Evolutionary conservation across 2,113 vertebrate species (phyloP).

Genomic region (Microtus richardsoni): DNA sequence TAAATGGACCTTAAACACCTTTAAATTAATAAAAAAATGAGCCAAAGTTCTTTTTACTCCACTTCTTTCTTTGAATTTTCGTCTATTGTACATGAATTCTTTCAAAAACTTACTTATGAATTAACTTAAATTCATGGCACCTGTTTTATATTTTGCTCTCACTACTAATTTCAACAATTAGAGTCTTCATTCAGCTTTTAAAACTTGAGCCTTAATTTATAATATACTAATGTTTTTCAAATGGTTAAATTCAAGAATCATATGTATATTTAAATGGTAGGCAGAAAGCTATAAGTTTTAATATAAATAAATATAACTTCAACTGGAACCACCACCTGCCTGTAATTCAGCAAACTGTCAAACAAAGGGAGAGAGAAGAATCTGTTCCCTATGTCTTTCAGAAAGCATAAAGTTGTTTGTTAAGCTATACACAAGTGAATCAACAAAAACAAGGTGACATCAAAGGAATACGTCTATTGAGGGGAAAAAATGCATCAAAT

Average conservation of each 20-base stretch:
- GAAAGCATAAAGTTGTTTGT: neutral
- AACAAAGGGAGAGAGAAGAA: neutral
- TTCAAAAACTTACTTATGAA: conserved; percentile 48
- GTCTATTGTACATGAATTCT: neutral
- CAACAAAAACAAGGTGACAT: neutral
- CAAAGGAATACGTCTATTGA: neutral
- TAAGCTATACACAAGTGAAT: neutral
- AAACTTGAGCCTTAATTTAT: conserved; percentile 5
- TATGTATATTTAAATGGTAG: conserved; percentile 8
- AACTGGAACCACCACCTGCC: neutral
- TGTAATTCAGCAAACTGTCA: neutral
- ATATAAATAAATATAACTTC: neutral
- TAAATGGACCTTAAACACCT: neutral
- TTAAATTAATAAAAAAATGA: conserved; percentile 4
- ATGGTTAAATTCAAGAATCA: neutral
- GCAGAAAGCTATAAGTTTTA: conserved; percentile 1
- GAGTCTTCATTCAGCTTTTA: neutral
- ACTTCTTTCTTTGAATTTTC: neutral
- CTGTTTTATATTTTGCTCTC: neutral
- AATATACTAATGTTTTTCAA: conserved; percentile 26
- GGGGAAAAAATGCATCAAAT: neutral
- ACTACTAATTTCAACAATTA: conserved; percentile 36
- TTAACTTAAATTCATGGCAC: conserved; percentile 20
- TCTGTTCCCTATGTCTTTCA: neutral
- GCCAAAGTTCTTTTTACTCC: neutral